Conservation (phyloP, 2,113 vertebrate species). For the Nothocercus julius region DNA sequence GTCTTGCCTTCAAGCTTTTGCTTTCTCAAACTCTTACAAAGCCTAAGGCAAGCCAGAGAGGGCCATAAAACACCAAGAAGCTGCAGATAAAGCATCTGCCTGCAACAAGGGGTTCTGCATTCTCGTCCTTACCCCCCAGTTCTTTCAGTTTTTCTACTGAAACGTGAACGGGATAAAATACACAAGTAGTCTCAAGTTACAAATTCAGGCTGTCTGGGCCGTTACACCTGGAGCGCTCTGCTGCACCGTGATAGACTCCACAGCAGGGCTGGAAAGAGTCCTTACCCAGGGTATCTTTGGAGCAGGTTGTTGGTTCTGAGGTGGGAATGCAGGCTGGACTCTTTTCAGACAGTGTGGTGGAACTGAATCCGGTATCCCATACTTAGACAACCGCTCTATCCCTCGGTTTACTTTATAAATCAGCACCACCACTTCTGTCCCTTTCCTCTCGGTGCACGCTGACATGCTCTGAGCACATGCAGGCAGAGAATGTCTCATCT, state of each 20-base stretch:
- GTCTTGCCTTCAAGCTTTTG: neutral
- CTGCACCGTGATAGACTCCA: neutral
- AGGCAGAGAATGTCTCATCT: neutral
- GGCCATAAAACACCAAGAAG: neutral
- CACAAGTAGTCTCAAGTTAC: neutral
- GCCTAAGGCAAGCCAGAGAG: neutral
- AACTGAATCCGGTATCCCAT: conserved; percentile 4
- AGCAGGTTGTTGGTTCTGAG: neutral
- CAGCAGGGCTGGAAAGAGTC: neutral
- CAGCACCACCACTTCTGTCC: neutral
- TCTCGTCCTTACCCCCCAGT: neutral
- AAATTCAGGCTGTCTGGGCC: neutral
- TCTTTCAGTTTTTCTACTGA: neutral
- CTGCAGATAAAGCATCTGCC: neutral
- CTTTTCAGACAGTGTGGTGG: neutral
- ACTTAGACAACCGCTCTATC: neutral
- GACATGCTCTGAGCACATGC: neutral
- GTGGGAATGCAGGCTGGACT: neutral
- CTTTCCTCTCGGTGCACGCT: neutral
- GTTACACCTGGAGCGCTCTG: neutral
- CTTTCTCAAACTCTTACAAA: neutral
- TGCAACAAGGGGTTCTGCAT: neutral
- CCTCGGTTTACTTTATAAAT: neutral
- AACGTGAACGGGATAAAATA: neutral
- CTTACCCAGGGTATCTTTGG: neutral